Evolutionary conservation across 2,888 invertebrate species (phyloP).

Genomic region (Drepanosiphum platanoidis): DNA sequence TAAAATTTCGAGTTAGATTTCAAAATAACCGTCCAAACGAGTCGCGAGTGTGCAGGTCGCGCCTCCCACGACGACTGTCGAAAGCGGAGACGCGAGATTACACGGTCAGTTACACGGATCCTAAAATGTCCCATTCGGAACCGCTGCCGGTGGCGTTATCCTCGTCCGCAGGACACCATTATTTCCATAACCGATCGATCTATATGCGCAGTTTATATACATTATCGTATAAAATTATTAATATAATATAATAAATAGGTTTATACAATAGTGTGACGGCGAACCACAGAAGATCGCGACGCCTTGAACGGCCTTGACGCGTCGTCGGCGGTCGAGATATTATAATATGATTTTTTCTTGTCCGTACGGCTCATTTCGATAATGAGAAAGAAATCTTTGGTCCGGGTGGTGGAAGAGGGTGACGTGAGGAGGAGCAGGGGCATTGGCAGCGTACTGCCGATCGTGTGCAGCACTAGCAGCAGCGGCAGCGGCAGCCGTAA

Average conservation of each 20-base stretch:
- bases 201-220: neutral
- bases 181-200: neutral
- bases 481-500: neutral
- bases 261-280: neutral
- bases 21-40: neutral
- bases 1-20: too few relatives aligned
- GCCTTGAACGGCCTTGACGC: constrained; percentile 32
- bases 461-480: neutral
- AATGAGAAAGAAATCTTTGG: neutral
- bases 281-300: constrained; percentile 19
- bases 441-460: neutral
- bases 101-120: neutral
- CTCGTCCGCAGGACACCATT: too few relatives aligned
- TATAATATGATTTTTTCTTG: neutral
- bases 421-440: neutral
- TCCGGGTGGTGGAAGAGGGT: neutral
- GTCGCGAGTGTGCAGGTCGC: neutral
- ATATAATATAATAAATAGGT: too few relatives aligned
- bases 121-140: neutral
- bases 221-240: too few relatives aligned
- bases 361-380: constrained; percentile 16
- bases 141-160: neutral
- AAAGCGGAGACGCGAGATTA: neutral
- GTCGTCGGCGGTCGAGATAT: neutral
- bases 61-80: neutral